Evolutionary conservation across 2,113 vertebrate species (phyloP).

Genomic region (Mola mola): DNA sequence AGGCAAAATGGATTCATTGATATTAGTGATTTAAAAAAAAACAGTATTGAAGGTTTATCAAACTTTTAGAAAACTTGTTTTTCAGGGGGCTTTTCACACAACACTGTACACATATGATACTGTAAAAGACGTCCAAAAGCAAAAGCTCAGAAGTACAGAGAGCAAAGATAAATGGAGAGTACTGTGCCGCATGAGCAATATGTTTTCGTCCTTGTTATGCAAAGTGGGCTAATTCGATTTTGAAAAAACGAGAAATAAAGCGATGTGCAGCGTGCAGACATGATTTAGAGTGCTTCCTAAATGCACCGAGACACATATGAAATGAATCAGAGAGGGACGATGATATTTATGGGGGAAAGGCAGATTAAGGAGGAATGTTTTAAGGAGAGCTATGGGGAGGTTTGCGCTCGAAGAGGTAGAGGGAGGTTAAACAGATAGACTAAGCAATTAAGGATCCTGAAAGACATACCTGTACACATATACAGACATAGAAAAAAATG

Average conservation of each 20-base stretch:
- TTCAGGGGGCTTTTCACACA: too few relatives aligned
- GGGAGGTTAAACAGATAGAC: slow-evolving; percentile 21
- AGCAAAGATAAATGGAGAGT: neutral
- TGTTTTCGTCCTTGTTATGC: slow-evolving; percentile 14
- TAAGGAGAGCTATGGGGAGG: slow-evolving; percentile 29
- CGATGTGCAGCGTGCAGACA: slow-evolving; percentile 3
- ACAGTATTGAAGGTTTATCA: too few relatives aligned
- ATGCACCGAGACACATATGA: slow-evolving; percentile 15
- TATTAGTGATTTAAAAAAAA: too few relatives aligned
- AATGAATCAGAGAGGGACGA: slow-evolving; percentile 5
- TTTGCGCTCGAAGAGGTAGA: slow-evolving; percentile 1
- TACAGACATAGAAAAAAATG: neutral
- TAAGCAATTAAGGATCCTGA: slow-evolving; percentile 9
- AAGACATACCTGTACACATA: slow-evolving; percentile 9
- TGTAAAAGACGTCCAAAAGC: too few relatives aligned
- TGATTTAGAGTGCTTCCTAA: slow-evolving; percentile 25
- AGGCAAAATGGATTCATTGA: too few relatives aligned
- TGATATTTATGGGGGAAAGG: slow-evolving; percentile 38
- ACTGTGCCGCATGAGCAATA: neutral
- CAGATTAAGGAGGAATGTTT: too few relatives aligned
- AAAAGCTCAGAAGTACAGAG: slow-evolving; percentile 1
- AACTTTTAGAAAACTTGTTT: too few relatives aligned
- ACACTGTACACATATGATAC: too few relatives aligned
- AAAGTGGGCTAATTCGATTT: slow-evolving; percentile 10
- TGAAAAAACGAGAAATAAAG: slow-evolving; percentile 22